Conservation (phyloP, 1,140 invertebrate species). For the Plutomurus gul region DNA sequence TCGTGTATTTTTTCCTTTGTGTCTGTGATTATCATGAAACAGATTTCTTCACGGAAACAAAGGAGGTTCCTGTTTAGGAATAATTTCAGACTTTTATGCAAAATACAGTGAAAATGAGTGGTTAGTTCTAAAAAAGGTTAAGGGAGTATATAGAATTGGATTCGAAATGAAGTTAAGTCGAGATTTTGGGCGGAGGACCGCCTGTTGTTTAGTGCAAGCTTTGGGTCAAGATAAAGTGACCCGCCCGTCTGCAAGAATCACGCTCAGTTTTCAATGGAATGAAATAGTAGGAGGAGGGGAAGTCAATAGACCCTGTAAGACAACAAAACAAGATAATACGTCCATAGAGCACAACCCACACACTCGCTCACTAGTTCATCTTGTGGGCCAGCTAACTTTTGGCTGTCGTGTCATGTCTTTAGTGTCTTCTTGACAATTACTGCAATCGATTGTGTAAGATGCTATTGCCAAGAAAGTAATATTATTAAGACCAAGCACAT, state of each 20-base stretch:
- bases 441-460: background rate
- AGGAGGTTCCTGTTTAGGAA: too few relatives aligned
- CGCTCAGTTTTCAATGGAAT: background rate
- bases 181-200: background rate
- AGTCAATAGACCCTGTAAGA: background rate
- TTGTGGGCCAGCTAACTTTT: too few relatives aligned
- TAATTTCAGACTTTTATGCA: background rate
- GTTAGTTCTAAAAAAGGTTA: background rate
- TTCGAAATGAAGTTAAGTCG: background rate
- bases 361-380: background rate
- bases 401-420: background rate
- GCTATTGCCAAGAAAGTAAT: background rate
- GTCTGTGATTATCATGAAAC: background rate
- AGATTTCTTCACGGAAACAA: too few relatives aligned
- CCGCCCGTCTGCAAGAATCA: constrained; percentile 3
- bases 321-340: constrained; percentile 4
- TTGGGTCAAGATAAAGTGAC: constrained; percentile 1
- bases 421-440: constrained; percentile 17
- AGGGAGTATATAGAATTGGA: background rate
- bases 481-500: too few relatives aligned
- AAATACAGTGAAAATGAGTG: background rate
- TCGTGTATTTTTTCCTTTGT: background rate
- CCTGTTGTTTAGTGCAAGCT: constrained; percentile 11
- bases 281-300: background rate
- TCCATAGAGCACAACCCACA: constrained; percentile 5